Conservation (phyloP, 2,113 vertebrate species). For the Lamprologus ornatipinnis region DNA sequence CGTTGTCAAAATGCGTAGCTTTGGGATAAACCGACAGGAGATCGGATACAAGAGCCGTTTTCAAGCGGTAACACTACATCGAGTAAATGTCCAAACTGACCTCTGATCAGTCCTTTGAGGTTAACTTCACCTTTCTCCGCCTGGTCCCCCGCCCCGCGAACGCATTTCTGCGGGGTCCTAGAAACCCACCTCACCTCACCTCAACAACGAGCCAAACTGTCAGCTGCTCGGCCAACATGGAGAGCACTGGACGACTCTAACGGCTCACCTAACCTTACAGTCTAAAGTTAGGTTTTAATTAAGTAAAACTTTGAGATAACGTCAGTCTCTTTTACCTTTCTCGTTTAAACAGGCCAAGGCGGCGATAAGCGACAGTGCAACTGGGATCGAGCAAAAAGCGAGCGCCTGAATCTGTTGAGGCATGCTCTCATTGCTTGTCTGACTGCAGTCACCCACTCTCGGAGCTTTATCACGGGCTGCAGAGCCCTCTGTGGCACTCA, state of each 20-base stretch:
- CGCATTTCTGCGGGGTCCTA: conserved; percentile 50
- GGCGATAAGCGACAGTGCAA: conserved; percentile 48
- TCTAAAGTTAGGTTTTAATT: background rate
- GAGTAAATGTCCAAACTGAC: conserved; percentile 37
- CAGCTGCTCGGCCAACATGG: background rate
- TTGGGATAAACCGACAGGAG: conserved; percentile 3
- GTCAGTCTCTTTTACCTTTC: conserved; percentile 61
- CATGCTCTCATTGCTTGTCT: background rate
- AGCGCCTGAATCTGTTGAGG: conserved; percentile 41
- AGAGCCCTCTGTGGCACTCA: background rate
- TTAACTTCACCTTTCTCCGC: conserved; percentile 10
- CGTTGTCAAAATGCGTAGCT: conserved; percentile 20
- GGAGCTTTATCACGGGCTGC: background rate
- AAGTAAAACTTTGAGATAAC: background rate
- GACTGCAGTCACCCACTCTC: background rate
- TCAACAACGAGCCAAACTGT: accelerated
- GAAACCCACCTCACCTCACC: background rate
- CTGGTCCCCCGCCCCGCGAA: background rate
- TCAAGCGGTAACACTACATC: background rate
- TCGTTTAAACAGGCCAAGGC: conserved; percentile 52
- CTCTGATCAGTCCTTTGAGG: conserved; percentile 51
- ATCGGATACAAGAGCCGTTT: background rate
- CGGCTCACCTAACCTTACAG: background rate
- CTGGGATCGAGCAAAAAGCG: conserved; percentile 35
- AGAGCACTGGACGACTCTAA: background rate